These are phyloP conservation scores for Potorous gilbertii DNA, from an alignment of 2,797 vertebrate genomes.

Conservation along the genomic window DNA sequence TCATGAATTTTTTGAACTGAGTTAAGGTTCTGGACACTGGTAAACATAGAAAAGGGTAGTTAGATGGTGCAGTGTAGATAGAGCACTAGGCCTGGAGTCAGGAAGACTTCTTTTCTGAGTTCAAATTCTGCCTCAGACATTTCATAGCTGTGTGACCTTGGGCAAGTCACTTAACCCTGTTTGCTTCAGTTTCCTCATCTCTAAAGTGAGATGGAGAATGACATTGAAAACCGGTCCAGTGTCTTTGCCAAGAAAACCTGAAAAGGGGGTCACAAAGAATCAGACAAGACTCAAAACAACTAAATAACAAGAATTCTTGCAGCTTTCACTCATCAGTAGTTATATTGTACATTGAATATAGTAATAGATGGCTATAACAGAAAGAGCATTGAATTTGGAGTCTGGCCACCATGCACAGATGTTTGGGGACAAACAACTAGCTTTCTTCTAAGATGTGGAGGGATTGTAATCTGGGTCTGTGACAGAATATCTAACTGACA, in stretches of 20 bases:
- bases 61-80: not conserved
- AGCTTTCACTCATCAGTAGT: not conserved
- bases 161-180: not conserved
- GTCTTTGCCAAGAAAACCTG: not conserved
- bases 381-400: not conserved
- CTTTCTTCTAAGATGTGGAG: not conserved
- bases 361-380: not conserved
- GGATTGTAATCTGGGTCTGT: not conserved
- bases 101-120: not conserved
- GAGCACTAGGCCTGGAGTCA: not conserved
- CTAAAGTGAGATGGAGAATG: not conserved
- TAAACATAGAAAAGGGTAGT: not conserved
- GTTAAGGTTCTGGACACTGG: not conserved
- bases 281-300: not conserved
- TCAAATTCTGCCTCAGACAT: not conserved
- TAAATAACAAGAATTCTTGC: not conserved
- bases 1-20: constrained; percentile 13
- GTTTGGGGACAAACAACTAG: not conserved
- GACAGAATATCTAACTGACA: not conserved
- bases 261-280: not conserved
- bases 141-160: not conserved
- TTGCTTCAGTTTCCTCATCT: not conserved
- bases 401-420: not conserved
- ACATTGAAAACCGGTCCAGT: not conserved
- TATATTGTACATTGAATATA: not conserved